Evolutionary conservation across 2,888 invertebrate genomes (phyloP), one percentile per base, ranked within the genome.

Genomic region (Lycophotia porphyrea): DNA sequence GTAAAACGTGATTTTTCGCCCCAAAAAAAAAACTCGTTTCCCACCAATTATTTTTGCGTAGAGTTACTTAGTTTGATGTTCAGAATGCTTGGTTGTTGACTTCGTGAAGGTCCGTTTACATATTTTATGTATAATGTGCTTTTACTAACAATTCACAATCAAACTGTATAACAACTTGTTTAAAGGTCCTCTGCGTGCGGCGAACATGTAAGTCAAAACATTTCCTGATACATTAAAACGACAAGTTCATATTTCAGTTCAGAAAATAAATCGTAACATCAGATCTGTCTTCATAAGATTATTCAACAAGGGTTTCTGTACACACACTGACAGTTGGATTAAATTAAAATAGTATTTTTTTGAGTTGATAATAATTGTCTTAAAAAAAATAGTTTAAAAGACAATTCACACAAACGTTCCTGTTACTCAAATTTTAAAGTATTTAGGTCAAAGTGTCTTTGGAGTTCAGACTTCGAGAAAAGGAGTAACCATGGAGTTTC

Each of bases 171-270:
- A 15, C 15, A 36, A 27, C 18, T 60, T 44, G 3, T 31, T 24
- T 31, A 13, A 39, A 49, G 71, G 60, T 52, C 27, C 60, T 36
- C 36, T 71, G 49, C 71, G 71, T 76, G 80, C 31, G 52, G 47
- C 52, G 27, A 55, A 34, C 74, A n/a, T 71, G 71, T 79, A 42
- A 61, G 71, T 80, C 61, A 63, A 42, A 80, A 52, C 74, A 77
- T 63, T 82, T 71, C 71, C 70, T 67, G 71, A 47, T 73, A 82
- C 81, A 81, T 75, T 78, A 71, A 64, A 55, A 42, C 27, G 4
- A 64, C 34, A 68, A 68, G 67, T 58, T 58, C 55, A 42, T 67
- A 64, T 78, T 76, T 63, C 65, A 74, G 74, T 64, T 49, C n/a
- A 42, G 31, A 81, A 70, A 66, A 70, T 76, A 49, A 69, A 70